Conservation (phyloP, 2,797 vertebrate species). For the Brachyalestes nurse region DNA sequence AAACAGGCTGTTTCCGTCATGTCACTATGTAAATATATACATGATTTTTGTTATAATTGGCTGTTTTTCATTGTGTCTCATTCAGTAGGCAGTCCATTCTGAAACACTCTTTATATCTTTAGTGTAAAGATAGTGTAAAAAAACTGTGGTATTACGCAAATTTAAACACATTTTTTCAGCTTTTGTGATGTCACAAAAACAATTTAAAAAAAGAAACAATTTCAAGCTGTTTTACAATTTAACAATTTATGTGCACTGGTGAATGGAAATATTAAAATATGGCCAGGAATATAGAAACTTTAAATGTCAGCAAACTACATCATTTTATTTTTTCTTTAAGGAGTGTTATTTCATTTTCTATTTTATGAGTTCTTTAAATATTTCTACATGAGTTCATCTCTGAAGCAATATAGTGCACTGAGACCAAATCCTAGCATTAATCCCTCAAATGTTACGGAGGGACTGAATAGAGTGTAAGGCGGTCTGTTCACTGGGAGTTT, state of each 20-base stretch:
- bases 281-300: no score
- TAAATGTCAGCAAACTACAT: no score
- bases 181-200: no score
- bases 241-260: no score
- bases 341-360: not conserved
- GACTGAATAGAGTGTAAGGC: conserved; percentile 23
- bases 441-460: conserved; percentile 5
- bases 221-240: no score
- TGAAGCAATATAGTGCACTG: not conserved
- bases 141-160: no score
- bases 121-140: no score
- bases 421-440: not conserved
- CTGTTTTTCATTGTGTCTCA: not conserved
- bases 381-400: not conserved
- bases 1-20: no score
- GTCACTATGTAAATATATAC: no score
- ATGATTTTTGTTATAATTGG: not conserved
- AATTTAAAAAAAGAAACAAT: no score
- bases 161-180: no score
- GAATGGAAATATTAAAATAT: no score
- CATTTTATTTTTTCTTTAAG: not conserved
- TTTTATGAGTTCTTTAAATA: not conserved
- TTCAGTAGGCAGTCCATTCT: not conserved
- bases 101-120: not conserved
- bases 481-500: not conserved